Evolutionary conservation across 2,113 vertebrate species (phyloP), one percentile per base, ranked within the genome.

Genomic region (Corydoras sp.): DNA sequence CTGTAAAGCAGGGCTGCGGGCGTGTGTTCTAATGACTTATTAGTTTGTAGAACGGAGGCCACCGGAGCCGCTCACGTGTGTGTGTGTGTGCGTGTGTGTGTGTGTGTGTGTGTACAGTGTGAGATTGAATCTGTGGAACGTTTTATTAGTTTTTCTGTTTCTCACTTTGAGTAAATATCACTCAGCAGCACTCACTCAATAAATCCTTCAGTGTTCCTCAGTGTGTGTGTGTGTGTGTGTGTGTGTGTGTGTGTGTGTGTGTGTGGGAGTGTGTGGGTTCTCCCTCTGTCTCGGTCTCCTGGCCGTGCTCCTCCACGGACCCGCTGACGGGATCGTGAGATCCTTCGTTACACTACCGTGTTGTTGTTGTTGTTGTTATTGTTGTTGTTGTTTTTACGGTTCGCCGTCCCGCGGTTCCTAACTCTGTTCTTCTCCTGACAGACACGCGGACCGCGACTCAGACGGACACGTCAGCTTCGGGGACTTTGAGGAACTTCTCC

Each of bases 401-500:
- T 13, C 53, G 3, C 53, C 11, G 11, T 50, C 58, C 31, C 32
- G 58, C 53, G 13, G 4, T 51, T 35, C 11, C 15, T 79, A 64
- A 72, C 48, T 43, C 30, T 30, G 11, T 54, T 68, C 81, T 15
- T 81, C 82, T 55, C 80, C 70, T 82, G 83, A 54, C 81, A 89
- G 88, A 87, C 87, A 89, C 75, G 83, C 89, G 0, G 67, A 93
- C 87, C 88, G 79, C 61, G 89, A 93, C 79, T 89, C 87, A 51
- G 89, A 91, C 68, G 89, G 87, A 49, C 79, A 71, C 4, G 76
- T 91, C 69, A 89, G 87, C 86, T 93, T 91, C 84, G 90, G 88
- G 88, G 92, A 91, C 75, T 90, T 92, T 72, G 88, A 92, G 75
- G 87, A 74, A 35, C 85, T 86, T 78, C 78, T 91, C 81, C 83